Conservation (phyloP, 2,888 invertebrate species). For the Andrena bucephala region DNA sequence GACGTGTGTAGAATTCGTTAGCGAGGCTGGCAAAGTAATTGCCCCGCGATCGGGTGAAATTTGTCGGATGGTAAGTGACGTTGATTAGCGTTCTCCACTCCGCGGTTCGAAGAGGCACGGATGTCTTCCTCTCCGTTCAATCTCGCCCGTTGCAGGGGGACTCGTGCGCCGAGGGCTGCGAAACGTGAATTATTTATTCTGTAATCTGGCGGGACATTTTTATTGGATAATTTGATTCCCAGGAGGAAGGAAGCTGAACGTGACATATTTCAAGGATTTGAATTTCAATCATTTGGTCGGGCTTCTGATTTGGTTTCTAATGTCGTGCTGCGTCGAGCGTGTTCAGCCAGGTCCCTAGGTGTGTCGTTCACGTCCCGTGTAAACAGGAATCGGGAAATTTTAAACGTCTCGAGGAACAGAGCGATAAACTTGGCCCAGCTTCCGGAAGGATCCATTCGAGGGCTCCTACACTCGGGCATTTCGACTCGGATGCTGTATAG, state of each 20-base stretch:
- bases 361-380: background rate
- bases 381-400: constrained; percentile 25
- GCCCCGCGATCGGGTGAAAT: constrained; percentile 43
- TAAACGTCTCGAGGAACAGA: constrained; percentile 15
- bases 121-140: background rate
- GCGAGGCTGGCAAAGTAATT: constrained; percentile 39
- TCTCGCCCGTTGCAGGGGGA: background rate
- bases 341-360: background rate
- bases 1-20: constrained; percentile 52
- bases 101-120: background rate
- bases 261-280: no score
- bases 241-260: no score
- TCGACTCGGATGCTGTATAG: constrained; percentile 40
- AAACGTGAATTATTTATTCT: background rate
- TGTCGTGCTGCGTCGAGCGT: background rate
- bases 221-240: no score
- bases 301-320: no score
- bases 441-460: constrained; percentile 46
- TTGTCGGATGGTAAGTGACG: constrained; percentile 22
- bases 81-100: constrained; percentile 13
- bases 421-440: constrained; percentile 38
- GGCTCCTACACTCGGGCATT: constrained; percentile 32
- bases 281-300: no score
- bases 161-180: background rate
- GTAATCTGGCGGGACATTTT: no score